Base-by-base conservation (phyloP, 2,113 vertebrate genomes). In the Athene noctua region DNA sequence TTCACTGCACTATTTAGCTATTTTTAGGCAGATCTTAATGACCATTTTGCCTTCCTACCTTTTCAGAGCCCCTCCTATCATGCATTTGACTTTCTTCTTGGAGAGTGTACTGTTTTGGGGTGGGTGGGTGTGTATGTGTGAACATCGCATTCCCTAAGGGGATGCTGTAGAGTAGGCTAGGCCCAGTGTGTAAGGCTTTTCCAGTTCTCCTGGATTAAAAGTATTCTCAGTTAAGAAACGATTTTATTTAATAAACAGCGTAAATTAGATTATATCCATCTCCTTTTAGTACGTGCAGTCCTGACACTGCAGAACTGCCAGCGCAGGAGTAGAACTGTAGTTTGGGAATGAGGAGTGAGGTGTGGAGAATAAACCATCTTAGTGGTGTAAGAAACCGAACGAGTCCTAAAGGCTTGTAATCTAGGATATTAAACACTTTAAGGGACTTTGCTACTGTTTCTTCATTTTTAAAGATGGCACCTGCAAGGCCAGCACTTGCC, bases 11-110 rank as follows among this genome's bases (percentile, higher is more conserved):
- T 86, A 47, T 95, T 92, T 96, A 95, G 95, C 96, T 96, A 55
- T 87, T 93, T 94, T 92, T 94, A 96, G 97, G 97, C 81, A 67
- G 92, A 92, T 95, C 94, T 96, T 91, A 20, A 92, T 54, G 90
- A 94, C 96, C 94, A 12, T 96, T 97, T 97, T 97, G 96, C 97
- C 97, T 96, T 96, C 94, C 92, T 86, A 74, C 95, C 91, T 96
- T 95, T 72, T 61, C 83, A 73, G 58, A 92, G 61, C 80, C 86
- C 87, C 86, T 94, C 88, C 85, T 85, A 11, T 79, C 66, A 6
- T 46, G 42, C 74, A 2, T 92, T 95, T 70, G 89, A 94, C 88
- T 89, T 95, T 47, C 83, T 84, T 42, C 63, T 36, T 19, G 93
- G 94, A 95, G 92, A 62, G 85, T 65, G 67, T 27, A 4, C 61